Evolutionary conservation across 2,888 invertebrate species (phyloP), one percentile per base, ranked within the genome.

Genomic region (Tetranychus piercei): DNA sequence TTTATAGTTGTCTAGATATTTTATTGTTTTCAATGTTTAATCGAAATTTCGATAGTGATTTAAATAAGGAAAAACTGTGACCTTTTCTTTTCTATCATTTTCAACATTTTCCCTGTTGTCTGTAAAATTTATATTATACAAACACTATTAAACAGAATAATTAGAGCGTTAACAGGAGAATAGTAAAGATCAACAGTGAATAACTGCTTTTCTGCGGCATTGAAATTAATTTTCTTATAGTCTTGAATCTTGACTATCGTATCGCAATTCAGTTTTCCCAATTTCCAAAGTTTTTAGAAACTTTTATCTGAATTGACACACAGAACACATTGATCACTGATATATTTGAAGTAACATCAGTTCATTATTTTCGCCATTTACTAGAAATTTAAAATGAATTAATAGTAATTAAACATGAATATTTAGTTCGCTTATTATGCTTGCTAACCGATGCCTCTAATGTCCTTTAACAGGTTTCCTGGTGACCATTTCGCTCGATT

Each of bases 401-500:
- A 1, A 2, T 45, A 45, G 1, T 3, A 45, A 15, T 1, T 2
- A 11, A 45, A 45, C 1, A 45, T 15, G 15, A 45, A 11, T 45
- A 11, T 3, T 15, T 55, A 6, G 15, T 55, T 55, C 7, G 1
- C 45, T 45, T 7, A 45, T 45, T 3, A 55, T 55, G 55, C 8
- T 55, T 15, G 55, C 15, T 7, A 55, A 55, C 15, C 15, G 55
- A 34, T 34, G 1, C 34, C 34, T 34, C 34, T 34, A 34, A 34
- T 34, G 18, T 20, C 20, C 44, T 1, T 72, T n/a, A n/a, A 43
- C 69, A 73, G 81, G 75, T 81, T 81, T 77, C 80, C 80, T 23
- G 79, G 78, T 2, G 77, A 78, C 20, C 80, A 81, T 73, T 81
- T 81, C 75, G 81, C 81, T 76, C 77, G 80, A 1, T 76, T 81